Evolutionary conservation across 2,888 invertebrate species (phyloP), one percentile per base, ranked within the genome.

Genomic region (Apodemia duryi): DNA sequence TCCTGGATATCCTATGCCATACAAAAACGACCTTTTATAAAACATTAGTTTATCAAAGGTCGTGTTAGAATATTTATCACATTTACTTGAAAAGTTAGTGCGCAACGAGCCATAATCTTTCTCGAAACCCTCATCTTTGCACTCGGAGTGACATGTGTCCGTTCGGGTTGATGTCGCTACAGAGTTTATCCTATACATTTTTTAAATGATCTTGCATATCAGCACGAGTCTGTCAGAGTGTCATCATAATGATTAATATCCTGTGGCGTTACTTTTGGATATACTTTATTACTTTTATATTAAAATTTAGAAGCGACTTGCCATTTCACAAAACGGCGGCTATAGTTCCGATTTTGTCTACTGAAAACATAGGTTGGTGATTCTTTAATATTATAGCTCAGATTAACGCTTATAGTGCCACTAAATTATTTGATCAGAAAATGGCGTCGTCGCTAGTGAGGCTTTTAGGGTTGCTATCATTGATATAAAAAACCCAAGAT

Each of bases 231-330:
- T 61, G 35, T 61, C 35, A 64, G 21, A 32, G 64, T 57, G 57
- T 60, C 64, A 60, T 28, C 51, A 11, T 21, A 46, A 61, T 64
- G 64, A 64, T 64, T 64, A 64, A 64, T 64, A 64, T 61, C 64
- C 60, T 38, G 57, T 57, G 43, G 41, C 32, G 54, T 4, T 54
- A 54, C 28, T 28, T 28, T 28, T 54, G 21, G 43, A 43, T 29
- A 54, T 29, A 28, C 28, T 54, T 28, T 54, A 54, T 54, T 54
- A 54, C 54, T 29, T 54, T 9, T 29, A 29, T 54, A 54, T 28
- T 28, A 2, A 10, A 51, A 51, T 51, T 3, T 6, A 38, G 1
- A 38, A 38, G 35, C 35, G 35, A 38, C n/a, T n/a, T n/a, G n/a
- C n/a, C n/a, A n/a, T n/a, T n/a, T n/a, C n/a, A n/a, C n/a, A n/a